Conservation (phyloP, 2,113 vertebrate genomes). For the Pollimyrus isidori region DNA sequence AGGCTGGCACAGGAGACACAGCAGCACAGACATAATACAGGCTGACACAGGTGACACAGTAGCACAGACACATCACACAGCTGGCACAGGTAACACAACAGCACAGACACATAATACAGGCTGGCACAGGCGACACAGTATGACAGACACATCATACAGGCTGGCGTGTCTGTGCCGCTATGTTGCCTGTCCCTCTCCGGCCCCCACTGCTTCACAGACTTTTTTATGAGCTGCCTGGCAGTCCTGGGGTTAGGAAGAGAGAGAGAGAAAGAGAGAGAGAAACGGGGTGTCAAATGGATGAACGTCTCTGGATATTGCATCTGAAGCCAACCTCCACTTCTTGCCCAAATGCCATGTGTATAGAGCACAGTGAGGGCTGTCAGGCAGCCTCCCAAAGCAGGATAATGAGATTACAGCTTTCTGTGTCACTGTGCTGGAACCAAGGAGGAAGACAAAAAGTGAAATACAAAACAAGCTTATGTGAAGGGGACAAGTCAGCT, state of each 20-base stretch:
- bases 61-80: neutral
- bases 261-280: neutral
- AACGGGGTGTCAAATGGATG: slow-evolving; percentile 28
- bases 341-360: slow-evolving; percentile 34
- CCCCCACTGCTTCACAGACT: neutral
- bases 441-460: neutral
- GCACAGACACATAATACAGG: too few relatives aligned
- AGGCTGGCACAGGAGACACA: too few relatives aligned
- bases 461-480: slow-evolving; percentile 32
- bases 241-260: neutral
- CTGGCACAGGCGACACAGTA: too few relatives aligned
- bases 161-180: neutral
- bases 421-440: slow-evolving; percentile 29
- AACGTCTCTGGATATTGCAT: slow-evolving; percentile 6
- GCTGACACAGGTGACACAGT: too few relatives aligned
- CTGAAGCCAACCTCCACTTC: slow-evolving; percentile 29
- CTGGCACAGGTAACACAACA: too few relatives aligned
- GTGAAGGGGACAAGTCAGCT: neutral
- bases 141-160: neutral
- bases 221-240: neutral
- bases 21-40: too few relatives aligned
- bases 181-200: neutral
- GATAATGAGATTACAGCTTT: slow-evolving; percentile 39
- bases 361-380: slow-evolving; percentile 17
- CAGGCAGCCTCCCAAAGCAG: slow-evolving; percentile 30